Evolutionary conservation across 2,888 invertebrate genomes (phyloP).

Genomic region (Polyploca ridens): DNA sequence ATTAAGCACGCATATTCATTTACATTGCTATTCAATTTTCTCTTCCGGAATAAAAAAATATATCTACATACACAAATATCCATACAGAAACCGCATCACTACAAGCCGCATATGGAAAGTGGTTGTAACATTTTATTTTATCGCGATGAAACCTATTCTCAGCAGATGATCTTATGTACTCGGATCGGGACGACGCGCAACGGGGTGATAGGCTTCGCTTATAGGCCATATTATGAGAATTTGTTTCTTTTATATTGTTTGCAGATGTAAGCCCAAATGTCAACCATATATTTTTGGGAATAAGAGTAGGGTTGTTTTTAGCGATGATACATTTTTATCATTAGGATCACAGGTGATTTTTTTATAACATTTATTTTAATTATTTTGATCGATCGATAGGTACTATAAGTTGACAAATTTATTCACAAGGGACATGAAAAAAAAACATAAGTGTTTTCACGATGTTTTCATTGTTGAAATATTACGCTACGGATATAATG

Average conservation of each 20-base stretch:
- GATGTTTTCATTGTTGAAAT: neutral
- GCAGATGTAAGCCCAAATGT: neutral
- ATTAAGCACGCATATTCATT: too few relatives aligned
- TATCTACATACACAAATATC: neutral
- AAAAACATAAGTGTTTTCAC: too few relatives aligned
- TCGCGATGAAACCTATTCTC: neutral
- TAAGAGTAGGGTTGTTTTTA: neutral
- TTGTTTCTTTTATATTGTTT: neutral
- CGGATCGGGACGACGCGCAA: neutral
- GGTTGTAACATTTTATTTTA: slow-evolving; percentile 5
- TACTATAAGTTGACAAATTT: neutral
- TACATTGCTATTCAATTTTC: too few relatives aligned
- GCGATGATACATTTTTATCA: neutral
- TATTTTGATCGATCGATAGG: too few relatives aligned
- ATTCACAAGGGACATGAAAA: neutral
- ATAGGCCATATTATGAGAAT: neutral
- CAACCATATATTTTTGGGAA: neutral
- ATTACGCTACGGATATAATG: neutral
- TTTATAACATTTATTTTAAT: neutral
- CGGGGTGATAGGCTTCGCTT: neutral
- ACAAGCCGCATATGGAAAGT: slow-evolving; percentile 9
- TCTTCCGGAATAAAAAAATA: neutral
- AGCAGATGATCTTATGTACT: slow-evolving; percentile 7
- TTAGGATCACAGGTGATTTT: neutral
- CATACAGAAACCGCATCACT: neutral